Percentiles rank a stretch among this genome's conserved stretches.
These are phyloP conservation scores for Myiozetetes cayanensis DNA, from an alignment of 2,113 vertebrate genomes.

Conservation along the genomic window DNA sequence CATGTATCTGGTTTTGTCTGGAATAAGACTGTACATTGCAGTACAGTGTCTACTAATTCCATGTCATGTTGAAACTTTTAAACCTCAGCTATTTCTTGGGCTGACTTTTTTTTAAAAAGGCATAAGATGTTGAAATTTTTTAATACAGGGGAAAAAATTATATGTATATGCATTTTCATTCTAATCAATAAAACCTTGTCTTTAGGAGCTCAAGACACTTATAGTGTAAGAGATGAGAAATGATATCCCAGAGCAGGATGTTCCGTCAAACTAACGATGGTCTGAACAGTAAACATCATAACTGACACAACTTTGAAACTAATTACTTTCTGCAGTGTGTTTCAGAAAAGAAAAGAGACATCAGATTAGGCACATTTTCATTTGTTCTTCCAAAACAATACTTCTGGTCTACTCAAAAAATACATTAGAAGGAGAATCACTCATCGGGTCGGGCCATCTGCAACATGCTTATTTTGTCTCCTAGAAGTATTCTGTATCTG, in stretches of 20 bases:
- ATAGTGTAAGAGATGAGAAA: neutral
- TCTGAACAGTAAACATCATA: neutral
- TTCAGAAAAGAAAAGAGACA: neutral
- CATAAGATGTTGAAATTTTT: neutral
- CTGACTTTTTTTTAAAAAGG: neutral
- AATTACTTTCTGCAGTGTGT: neutral
- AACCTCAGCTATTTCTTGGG: neutral
- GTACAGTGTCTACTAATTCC: neutral
- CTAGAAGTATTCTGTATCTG: neutral
- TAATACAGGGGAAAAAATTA: neutral
- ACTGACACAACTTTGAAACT: neutral
- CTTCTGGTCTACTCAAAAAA: neutral
- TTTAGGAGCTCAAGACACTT: neutral
- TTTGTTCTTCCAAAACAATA: neutral
- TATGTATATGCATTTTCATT: neutral
- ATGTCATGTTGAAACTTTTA: constrained; percentile 11
- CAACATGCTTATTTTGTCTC: neutral
- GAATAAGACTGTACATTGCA: neutral
- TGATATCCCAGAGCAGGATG: neutral
- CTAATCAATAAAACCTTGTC: neutral
- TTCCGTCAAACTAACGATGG: neutral
- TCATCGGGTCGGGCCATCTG: accelerated
- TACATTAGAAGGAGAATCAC: neutral
- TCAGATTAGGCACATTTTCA: neutral
- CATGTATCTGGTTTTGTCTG: constrained; percentile 11